Evolutionary conservation across 2,888 invertebrate species (phyloP).

Genomic region (Cylindroiulus punctatus): DNA sequence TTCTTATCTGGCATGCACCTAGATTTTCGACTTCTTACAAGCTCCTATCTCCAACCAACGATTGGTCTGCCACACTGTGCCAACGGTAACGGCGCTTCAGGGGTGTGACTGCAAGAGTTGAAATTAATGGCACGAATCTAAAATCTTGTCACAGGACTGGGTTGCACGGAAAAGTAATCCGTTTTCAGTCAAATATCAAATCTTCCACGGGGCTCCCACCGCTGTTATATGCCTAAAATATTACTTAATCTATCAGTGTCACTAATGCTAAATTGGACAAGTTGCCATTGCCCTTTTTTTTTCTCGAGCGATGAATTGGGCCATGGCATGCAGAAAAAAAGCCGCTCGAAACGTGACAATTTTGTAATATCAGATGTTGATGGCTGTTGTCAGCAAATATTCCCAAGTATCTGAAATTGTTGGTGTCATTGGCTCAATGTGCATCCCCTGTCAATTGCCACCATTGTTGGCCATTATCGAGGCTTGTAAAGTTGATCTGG

Average conservation of each 20-base stretch:
- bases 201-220: neutral
- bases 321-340: slow-evolving; percentile 12
- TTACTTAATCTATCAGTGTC: slow-evolving; percentile 45
- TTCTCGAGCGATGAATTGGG: neutral
- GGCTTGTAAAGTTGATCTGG: neutral
- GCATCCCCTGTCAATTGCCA: neutral
- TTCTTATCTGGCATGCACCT: neutral
- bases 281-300: slow-evolving; percentile 9
- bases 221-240: slow-evolving; percentile 32
- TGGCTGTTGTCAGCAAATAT: slow-evolving; percentile 21
- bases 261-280: slow-evolving; percentile 29
- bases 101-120: neutral
- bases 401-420: neutral
- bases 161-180: neutral
- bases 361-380: slow-evolving; percentile 43
- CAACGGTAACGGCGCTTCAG: neutral
- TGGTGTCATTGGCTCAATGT: neutral
- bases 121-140: slow-evolving; percentile 39
- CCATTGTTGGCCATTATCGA: neutral
- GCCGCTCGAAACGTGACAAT: neutral
- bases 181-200: slow-evolving; percentile 11
- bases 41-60: neutral
- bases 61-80: neutral
- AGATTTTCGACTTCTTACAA: neutral
- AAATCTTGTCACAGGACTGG: slow-evolving; percentile 25